Evolutionary conservation across 2,888 invertebrate species (phyloP), one percentile per base, ranked within the genome.

Genomic region (Caenorhabditis wallacei): DNA sequence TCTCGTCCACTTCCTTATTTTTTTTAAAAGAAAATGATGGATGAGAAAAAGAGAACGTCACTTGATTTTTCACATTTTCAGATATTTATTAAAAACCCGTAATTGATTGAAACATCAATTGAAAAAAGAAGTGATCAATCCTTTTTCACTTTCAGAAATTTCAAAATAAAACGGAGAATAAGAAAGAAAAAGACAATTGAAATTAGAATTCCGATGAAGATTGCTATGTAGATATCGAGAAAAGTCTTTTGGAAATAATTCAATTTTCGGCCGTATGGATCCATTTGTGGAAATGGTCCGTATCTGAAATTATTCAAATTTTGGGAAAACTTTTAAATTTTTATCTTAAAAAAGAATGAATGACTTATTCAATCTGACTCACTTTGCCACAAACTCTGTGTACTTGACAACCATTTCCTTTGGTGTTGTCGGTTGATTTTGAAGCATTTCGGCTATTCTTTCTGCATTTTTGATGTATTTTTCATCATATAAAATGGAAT

Each of bases 251-350:
- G 71, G 30, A 64, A 40, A n/a, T 48, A 76, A 20, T 76, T 76
- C 8, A 82, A 37, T 13, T 70, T 46, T 16, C 75, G 57, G 11
- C 20, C 61, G 13, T 63, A 13, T 1, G 82, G 56, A 56, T 79
- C 74, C 74, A 82, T 66, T 35, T 82, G 43, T 37, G 66, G 71
- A n/a, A 82, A 68, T 24, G 72, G 76, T 13, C 82, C 82, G 35
- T 51, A 70, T 57, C 69, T 57, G 61, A 13, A 71, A 71, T 20
- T 11, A 59, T 37, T 37, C 8, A 13, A 59, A 18, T n/a, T n/a
- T n/a, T n/a, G n/a, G n/a, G n/a, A n/a, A n/a, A n/a, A n/a, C n/a
- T n/a, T n/a, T n/a, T n/a, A n/a, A n/a, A n/a, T n/a, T n/a, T n/a
- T n/a, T n/a, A n/a, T n/a, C 1, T 18, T 1, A 7, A 20, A 56